Percentiles rank a stretch among this genome's conserved stretches.
phyloP scores from a whole-genome alignment of 2,888 invertebrate genomes.

The Laspeyria flexula region DNA sequence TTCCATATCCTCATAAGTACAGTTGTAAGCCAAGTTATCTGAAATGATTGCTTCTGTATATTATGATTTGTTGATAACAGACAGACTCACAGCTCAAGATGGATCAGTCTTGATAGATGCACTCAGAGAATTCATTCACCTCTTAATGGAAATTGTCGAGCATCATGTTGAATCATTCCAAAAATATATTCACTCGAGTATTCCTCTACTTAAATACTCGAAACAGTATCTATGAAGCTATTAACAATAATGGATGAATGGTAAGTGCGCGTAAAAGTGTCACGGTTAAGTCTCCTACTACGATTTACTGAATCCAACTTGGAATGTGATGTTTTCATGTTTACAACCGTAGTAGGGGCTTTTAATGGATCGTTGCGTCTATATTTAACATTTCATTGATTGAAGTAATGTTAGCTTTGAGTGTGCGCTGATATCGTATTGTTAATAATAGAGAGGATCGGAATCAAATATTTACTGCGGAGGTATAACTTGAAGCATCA shows the following conservation, averaged over 20 bases:
- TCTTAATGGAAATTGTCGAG: conserved; percentile 11
- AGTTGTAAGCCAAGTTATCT: background rate
- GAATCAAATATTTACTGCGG: background rate
- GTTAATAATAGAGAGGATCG: conserved; percentile 11
- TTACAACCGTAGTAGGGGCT: conserved; percentile 46
- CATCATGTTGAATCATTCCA: conserved; percentile 26
- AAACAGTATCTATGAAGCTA: conserved; percentile 68
- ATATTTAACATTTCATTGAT: conserved; percentile 52
- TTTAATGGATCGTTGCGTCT: conserved; percentile 51
- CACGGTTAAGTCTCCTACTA: conserved; percentile 56
- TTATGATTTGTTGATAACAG: conserved; percentile 1
- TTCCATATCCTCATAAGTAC: background rate
- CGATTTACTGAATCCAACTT: conserved; percentile 58
- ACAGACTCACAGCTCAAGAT: conserved; percentile 6
- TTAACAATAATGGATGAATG: conserved; percentile 67
- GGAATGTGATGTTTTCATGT: conserved; percentile 54
- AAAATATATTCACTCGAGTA: conserved; percentile 50
- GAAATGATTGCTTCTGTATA: conserved; percentile 7
- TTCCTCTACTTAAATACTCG: conserved; percentile 62
- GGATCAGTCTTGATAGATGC: conserved; percentile 14
- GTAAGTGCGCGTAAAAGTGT: conserved; percentile 68
- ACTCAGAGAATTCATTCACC: conserved; percentile 9
- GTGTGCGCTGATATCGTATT: conserved; percentile 20
- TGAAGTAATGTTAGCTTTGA: conserved; percentile 27
- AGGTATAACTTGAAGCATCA: too few relatives aligned